phyloP scores from a whole-genome alignment of 2,113 vertebrate genomes.

The Mormoops blainvillei region DNA sequence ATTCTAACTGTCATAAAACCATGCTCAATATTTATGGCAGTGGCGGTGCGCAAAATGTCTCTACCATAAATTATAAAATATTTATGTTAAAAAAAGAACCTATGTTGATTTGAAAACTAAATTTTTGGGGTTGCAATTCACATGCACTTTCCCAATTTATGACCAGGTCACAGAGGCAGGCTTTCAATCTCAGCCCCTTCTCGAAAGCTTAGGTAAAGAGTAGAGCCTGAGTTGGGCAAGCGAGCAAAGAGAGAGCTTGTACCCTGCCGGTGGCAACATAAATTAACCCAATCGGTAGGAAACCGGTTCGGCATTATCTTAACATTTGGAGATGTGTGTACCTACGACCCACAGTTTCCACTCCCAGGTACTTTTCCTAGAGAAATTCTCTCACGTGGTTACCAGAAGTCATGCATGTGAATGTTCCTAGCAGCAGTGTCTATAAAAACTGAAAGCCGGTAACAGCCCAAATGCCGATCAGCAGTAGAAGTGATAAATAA shows the following conservation, averaged over 20 bases:
- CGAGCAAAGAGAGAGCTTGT: neutral
- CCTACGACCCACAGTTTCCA: neutral
- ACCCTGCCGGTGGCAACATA: neutral
- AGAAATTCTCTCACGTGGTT: neutral
- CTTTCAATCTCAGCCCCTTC: neutral
- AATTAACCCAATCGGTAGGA: neutral
- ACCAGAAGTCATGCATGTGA: neutral
- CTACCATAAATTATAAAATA: slow-evolving; percentile 42
- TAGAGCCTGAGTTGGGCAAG: neutral
- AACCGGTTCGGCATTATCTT: neutral
- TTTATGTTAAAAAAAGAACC: slow-evolving; percentile 26
- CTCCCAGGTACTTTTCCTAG: neutral
- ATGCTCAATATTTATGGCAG: slow-evolving; percentile 45
- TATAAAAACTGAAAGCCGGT: neutral
- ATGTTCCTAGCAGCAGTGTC: neutral
- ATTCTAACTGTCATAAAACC: slow-evolving; percentile 32
- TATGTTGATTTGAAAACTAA: neutral
- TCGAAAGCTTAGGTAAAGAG: neutral
- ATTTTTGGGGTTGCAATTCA: neutral
- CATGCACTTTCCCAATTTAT: neutral
- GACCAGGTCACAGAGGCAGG: neutral
- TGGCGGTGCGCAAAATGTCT: neutral
- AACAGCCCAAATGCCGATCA: neutral
- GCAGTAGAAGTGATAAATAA: neutral
- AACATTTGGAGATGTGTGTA: neutral